Evolutionary conservation across 2,797 vertebrate species (phyloP).

Genomic region (Pelobates cultripes): DNA sequence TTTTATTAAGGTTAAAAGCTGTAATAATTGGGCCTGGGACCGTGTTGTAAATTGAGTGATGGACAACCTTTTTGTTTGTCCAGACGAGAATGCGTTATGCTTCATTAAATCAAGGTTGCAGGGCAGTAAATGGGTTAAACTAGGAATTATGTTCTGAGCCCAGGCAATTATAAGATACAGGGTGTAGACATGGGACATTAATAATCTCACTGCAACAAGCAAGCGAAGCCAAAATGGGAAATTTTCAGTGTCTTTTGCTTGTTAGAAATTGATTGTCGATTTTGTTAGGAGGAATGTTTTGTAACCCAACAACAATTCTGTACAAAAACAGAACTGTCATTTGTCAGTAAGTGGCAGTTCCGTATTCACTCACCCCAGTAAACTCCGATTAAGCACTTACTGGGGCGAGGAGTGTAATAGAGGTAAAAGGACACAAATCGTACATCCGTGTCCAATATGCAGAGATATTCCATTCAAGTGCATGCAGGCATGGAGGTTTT

Average conservation of each 20-base stretch:
- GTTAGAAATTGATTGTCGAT: too few species aligned
- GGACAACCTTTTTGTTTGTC: neutral
- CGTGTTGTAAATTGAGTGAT: conserved; percentile 14
- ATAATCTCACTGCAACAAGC: conserved; percentile 9
- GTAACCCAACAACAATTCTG: too few species aligned
- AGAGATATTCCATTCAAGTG: too few species aligned
- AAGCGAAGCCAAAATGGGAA: neutral
- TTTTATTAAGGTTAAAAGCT: conserved; percentile 53
- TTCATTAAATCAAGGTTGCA: neutral
- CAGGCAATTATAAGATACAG: conserved; percentile 19
- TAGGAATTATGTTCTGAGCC: neutral
- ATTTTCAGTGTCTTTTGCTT: neutral
- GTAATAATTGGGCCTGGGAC: conserved; percentile 29
- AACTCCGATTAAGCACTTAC: too few species aligned
- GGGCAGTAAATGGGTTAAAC: conserved; percentile 1
- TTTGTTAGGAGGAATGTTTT: too few species aligned
- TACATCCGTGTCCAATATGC: too few species aligned
- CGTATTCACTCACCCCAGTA: too few species aligned
- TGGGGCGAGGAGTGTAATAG: too few species aligned
- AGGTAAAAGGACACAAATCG: too few species aligned
- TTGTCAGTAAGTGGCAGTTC: too few species aligned
- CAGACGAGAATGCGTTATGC: neutral
- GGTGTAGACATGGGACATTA: conserved; percentile 32
- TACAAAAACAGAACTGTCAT: too few species aligned
- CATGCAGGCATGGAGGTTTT: too few species aligned